Evolutionary conservation across 2,888 invertebrate genomes (phyloP).

Genomic region (Ametastegia equiseti): DNA sequence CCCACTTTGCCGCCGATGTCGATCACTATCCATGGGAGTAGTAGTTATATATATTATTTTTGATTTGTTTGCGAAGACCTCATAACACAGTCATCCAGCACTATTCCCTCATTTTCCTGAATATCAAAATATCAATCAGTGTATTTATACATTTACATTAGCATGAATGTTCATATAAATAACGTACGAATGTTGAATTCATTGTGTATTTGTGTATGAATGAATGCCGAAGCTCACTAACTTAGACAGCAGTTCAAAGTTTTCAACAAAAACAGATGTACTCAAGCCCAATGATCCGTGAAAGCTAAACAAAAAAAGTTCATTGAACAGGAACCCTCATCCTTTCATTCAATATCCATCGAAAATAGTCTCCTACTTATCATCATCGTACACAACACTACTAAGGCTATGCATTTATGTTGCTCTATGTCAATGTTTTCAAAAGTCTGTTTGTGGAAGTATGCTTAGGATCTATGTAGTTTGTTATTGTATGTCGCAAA

Average conservation of each 20-base stretch:
- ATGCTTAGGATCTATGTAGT: slow-evolving; percentile 24
- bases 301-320: slow-evolving; percentile 2
- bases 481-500: background rate
- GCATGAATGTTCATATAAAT: background rate
- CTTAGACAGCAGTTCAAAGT: slow-evolving; percentile 15
- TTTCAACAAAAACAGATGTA: slow-evolving; percentile 17
- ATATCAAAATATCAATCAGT: background rate
- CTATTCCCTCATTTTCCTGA: slow-evolving; percentile 4
- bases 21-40: slow-evolving; percentile 3
- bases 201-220: background rate
- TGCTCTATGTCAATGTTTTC: slow-evolving; percentile 19
- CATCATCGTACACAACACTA: background rate
- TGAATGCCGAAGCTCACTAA: slow-evolving; percentile 25
- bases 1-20: background rate
- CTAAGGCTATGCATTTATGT: slow-evolving; percentile 8
- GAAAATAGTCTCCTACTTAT: slow-evolving; percentile 16
- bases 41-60: slow-evolving; percentile 41
- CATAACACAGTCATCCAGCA: slow-evolving; percentile 40
- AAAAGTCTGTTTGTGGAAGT: slow-evolving; percentile 1
- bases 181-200: background rate
- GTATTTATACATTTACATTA: background rate
- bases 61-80: slow-evolving; percentile 48
- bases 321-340: slow-evolving; percentile 20
- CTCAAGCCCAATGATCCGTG: slow-evolving; percentile 4
- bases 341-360: slow-evolving; percentile 26